Percentiles rank a stretch among this genome's conserved stretches.
These are phyloP conservation scores for Oreochromis spilurus DNA, from an alignment of 2,113 vertebrate genomes.

Conservation along the genomic window DNA sequence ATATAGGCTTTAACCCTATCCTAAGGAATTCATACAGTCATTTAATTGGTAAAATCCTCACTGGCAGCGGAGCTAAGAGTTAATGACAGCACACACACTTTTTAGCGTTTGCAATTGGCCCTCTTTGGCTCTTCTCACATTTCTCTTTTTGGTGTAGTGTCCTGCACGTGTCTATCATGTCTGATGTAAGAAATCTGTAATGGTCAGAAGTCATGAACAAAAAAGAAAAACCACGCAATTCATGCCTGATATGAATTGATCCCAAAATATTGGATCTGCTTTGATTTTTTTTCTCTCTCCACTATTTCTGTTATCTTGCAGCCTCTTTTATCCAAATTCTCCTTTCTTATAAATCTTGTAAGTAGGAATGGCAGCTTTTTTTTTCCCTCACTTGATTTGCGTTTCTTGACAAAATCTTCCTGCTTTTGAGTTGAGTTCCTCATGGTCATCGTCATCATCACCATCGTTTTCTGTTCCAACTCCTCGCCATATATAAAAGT, in stretches of 20 bases:
- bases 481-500: constrained; percentile 61
- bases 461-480: constrained; percentile 58
- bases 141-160: constrained; percentile 67
- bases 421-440: constrained; percentile 69
- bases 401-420: constrained; percentile 79
- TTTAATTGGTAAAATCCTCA: not conserved
- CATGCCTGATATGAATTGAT: constrained; percentile 82
- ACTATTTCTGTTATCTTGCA: constrained; percentile 99
- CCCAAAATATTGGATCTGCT: constrained; percentile 92
- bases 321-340: constrained; percentile 99
- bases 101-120: constrained; percentile 10
- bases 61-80: not conserved
- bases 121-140: constrained; percentile 30
- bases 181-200: constrained; percentile 51
- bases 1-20: not conserved
- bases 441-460: constrained; percentile 77
- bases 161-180: constrained; percentile 77
- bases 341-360: constrained; percentile 99
- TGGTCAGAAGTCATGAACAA: constrained; percentile 47
- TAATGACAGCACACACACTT: not conserved
- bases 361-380: constrained; percentile 97
- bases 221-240: constrained; percentile 41
- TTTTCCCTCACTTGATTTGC: constrained; percentile 86
- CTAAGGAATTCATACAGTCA: not conserved
- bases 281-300: constrained; percentile 96